phyloP scores from a whole-genome alignment of 2,113 vertebrate genomes.

The Cyprinodon tularosa region DNA sequence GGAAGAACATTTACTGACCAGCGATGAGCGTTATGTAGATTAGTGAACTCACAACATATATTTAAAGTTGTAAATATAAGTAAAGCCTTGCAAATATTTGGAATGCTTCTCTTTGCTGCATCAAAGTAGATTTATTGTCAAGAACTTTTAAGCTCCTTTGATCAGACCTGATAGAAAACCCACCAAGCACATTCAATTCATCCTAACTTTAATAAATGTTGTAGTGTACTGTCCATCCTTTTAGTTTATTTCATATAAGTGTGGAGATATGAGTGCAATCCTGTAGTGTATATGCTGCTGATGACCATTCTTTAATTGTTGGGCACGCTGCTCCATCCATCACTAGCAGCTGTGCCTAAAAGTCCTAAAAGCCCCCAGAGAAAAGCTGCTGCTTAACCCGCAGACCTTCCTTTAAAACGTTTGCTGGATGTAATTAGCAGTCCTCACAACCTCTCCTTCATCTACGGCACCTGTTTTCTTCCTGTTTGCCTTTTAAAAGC shows the following conservation, averaged over 20 bases:
- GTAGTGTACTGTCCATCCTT: conserved; percentile 1
- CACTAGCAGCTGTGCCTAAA: conserved; percentile 38
- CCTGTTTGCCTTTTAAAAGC: conserved; percentile 5
- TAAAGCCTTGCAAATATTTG: background rate
- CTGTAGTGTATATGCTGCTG: conserved; percentile 36
- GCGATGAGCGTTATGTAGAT: background rate
- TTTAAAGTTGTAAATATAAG: conserved; percentile 15
- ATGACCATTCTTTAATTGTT: conserved; percentile 62
- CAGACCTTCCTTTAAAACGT: conserved; percentile 50
- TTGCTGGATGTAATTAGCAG: conserved; percentile 42
- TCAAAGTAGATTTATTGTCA: conserved; percentile 22
- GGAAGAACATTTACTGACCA: conserved; percentile 4
- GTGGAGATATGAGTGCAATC: conserved; percentile 12
- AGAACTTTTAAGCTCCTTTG: conserved; percentile 34
- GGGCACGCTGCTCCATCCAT: conserved; percentile 53
- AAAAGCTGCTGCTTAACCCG: conserved; percentile 56
- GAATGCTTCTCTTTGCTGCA: background rate
- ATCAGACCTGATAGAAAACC: conserved; percentile 7
- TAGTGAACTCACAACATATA: conserved; percentile 17
- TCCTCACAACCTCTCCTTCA: conserved; percentile 19
- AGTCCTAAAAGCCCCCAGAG: conserved; percentile 39
- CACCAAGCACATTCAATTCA: conserved; percentile 15
- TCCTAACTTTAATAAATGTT: conserved; percentile 29
- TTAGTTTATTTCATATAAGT: conserved; percentile 25
- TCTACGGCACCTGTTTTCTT: conserved; percentile 12